phyloP scores from a whole-genome alignment of 2,888 invertebrate genomes.

The Cataglyphis cursor region DNA sequence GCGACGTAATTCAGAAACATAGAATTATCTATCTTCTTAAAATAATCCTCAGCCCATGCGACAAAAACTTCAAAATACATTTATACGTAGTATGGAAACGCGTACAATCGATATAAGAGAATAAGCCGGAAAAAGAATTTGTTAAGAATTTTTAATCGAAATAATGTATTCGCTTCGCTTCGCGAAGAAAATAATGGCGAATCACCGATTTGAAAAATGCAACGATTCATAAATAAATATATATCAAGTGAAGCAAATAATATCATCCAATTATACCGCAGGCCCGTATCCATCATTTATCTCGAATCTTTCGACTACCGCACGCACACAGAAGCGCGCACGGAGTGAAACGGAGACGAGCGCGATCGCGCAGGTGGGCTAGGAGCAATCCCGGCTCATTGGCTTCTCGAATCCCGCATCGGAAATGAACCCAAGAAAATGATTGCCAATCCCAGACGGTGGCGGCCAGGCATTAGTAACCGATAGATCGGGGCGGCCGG shows the following conservation, averaged over 20 bases:
- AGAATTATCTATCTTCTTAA: constrained; percentile 16
- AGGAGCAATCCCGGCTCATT: constrained; percentile 60
- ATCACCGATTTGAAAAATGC: not conserved
- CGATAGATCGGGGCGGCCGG: constrained; percentile 72
- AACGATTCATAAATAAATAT: constrained; percentile 46
- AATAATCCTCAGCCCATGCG: constrained; percentile 23
- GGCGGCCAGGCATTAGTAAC: constrained; percentile 75
- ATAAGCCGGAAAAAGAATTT: not conserved
- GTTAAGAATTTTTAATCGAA: constrained; percentile 27
- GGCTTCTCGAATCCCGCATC: constrained; percentile 56
- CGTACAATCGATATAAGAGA: not conserved
- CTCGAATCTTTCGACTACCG: constrained; percentile 45
- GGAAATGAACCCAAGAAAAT: constrained; percentile 74
- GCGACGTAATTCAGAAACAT: constrained; percentile 33
- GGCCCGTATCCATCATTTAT: constrained; percentile 49
- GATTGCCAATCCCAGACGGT: constrained; percentile 75
- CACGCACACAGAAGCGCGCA: constrained; percentile 25
- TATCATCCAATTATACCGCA: constrained; percentile 51
- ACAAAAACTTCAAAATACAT: constrained; percentile 14
- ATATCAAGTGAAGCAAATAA: constrained; percentile 47
- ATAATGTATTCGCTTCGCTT: not conserved
- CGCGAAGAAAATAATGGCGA: constrained; percentile 5
- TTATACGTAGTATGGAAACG: not conserved
- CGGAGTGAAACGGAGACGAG: not conserved
- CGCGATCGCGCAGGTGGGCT: constrained; percentile 49